These are phyloP conservation scores for Myzus persicae DNA, from an alignment of 1,140 invertebrate genomes.

Conservation along the genomic window DNA sequence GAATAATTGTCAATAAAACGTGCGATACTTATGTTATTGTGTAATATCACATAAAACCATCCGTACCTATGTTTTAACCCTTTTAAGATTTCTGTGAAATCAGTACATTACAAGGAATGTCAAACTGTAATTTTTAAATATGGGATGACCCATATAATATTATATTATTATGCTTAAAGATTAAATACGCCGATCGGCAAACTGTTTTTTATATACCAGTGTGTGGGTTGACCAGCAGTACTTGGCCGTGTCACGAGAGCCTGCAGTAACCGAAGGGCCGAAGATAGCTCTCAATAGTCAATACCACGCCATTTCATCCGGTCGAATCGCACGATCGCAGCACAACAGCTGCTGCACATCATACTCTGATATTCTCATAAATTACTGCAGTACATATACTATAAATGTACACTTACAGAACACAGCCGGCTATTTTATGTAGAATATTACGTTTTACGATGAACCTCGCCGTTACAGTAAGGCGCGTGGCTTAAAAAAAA, in stretches of 20 bases:
- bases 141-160: background rate
- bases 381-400: background rate
- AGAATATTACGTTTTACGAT: background rate
- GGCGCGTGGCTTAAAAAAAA: background rate
- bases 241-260: background rate
- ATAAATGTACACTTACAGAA: background rate
- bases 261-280: too few relatives aligned
- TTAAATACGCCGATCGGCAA: background rate
- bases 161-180: background rate
- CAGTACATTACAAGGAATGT: too few relatives aligned
- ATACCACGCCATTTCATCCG: background rate
- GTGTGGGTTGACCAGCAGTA: background rate
- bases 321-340: background rate
- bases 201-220: background rate
- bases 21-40: background rate
- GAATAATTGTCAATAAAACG: too few relatives aligned
- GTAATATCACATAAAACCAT: background rate
- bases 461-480: background rate
- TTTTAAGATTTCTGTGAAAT: background rate
- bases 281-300: background rate
- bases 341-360: background rate
- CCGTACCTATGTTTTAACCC: background rate
- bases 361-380: background rate
- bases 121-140: background rate
- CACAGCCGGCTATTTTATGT: background rate